These are phyloP conservation scores for Conops quadrifasciatus DNA, from an alignment of 2,888 invertebrate species.

Conservation along the genomic window DNA sequence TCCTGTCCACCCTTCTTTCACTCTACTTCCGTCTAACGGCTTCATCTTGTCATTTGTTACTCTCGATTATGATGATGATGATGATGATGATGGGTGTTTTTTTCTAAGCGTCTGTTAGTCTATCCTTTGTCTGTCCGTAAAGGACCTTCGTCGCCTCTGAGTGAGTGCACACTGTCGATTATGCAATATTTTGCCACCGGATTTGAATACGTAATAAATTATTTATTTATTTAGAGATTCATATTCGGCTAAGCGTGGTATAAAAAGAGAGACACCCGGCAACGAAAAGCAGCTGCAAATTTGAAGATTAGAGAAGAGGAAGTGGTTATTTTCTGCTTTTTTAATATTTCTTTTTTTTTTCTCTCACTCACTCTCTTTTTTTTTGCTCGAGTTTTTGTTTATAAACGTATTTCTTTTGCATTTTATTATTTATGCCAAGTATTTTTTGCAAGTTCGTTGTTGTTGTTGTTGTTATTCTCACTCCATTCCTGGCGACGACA, in stretches of 20 bases:
- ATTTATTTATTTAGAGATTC: slow-evolving; percentile 53
- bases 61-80: too few species aligned
- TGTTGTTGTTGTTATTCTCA: slow-evolving; percentile 24
- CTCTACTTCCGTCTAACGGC: not conserved
- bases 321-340: slow-evolving; percentile 35
- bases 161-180: slow-evolving; percentile 50
- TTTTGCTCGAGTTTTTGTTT: not conserved
- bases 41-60: not conserved
- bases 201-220: slow-evolving; percentile 59
- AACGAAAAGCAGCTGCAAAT: slow-evolving; percentile 26
- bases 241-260: slow-evolving; percentile 17
- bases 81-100: too few species aligned
- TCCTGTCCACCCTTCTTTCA: not conserved
- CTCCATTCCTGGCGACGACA: not conserved
- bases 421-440: slow-evolving; percentile 54
- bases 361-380: slow-evolving; percentile 32
- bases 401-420: not conserved
- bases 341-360: slow-evolving; percentile 36
- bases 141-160: slow-evolving; percentile 23
- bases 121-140: slow-evolving; percentile 9
- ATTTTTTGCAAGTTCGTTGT: slow-evolving; percentile 45
- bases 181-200: slow-evolving; percentile 44
- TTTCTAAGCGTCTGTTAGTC: too few species aligned
- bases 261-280: not conserved
- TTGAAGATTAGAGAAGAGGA: slow-evolving; percentile 20